Evolutionary conservation across 1,140 invertebrate genomes (phyloP).

Genomic region (Sinonovacula constricta): DNA sequence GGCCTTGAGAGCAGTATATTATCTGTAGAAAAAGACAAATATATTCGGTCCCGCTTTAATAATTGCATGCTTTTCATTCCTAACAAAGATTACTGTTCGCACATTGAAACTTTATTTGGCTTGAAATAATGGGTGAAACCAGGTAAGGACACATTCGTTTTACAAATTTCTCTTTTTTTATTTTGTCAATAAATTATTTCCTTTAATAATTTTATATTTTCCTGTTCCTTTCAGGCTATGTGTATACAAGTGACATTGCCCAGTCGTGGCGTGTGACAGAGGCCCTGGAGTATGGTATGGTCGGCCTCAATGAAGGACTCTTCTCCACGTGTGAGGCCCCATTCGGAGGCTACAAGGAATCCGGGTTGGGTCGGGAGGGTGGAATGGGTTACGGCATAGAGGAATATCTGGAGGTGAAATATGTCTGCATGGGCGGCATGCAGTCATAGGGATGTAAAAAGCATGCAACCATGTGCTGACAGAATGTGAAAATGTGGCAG

Average conservation of each 20-base stretch:
- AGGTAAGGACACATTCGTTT: neutral
- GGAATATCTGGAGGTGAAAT: conserved; percentile 98
- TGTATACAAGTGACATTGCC: conserved; percentile 93
- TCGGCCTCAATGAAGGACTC: conserved; percentile 97
- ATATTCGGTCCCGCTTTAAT: too few species aligned
- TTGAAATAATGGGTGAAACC: neutral
- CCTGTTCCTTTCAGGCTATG: conserved; percentile 85
- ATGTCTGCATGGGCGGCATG: conserved; percentile 85
- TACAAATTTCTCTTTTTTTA: neutral
- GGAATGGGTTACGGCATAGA: conserved; percentile 93
- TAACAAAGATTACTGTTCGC: too few species aligned
- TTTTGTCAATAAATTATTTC: neutral
- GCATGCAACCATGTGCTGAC: too few species aligned
- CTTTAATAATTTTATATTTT: too few species aligned
- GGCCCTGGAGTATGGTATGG: conserved; percentile 90
- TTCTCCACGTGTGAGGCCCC: conserved; percentile 95
- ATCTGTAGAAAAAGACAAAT: too few species aligned
- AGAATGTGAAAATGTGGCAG: too few species aligned
- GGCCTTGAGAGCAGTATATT: too few species aligned
- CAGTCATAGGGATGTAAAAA: too few species aligned
- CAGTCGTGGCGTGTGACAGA: conserved; percentile 95
- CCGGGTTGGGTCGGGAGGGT: conserved; percentile 97
- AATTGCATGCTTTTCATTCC: too few species aligned
- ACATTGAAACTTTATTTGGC: too few species aligned
- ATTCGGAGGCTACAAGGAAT: conserved; percentile 98